phyloP scores from a whole-genome alignment of 2,888 invertebrate species.

The Anthrax anthrax region DNA sequence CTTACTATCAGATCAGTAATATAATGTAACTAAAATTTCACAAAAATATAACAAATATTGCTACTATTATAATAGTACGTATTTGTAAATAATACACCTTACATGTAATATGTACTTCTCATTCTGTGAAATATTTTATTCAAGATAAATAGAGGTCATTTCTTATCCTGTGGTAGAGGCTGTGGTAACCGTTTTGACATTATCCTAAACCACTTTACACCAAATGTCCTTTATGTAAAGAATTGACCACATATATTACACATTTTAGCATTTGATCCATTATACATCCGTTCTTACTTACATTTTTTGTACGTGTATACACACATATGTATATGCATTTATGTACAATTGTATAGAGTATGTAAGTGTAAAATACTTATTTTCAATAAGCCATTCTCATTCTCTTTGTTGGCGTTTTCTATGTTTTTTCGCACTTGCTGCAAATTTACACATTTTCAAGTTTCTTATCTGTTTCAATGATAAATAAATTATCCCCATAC shows the following conservation, averaged over 20 bases:
- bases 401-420: neutral
- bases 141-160: conserved; percentile 8
- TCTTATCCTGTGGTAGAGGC: conserved; percentile 3
- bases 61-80: too few species aligned
- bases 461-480: conserved; percentile 5
- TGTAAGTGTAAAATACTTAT: too few species aligned
- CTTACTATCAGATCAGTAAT: too few species aligned
- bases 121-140: neutral
- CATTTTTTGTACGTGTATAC: too few species aligned
- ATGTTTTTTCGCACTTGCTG: conserved; percentile 3
- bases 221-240: neutral
- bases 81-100: too few species aligned
- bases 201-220: conserved; percentile 3
- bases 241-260: neutral
- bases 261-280: too few species aligned
- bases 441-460: conserved; percentile 7
- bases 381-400: neutral
- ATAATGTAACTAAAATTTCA: too few species aligned
- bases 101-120: neutral
- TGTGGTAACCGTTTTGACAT: conserved; percentile 6
- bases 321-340: too few species aligned
- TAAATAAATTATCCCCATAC: conserved; percentile 4
- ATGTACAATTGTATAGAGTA: too few species aligned
- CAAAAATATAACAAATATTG: too few species aligned
- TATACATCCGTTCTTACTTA: neutral